A percentile compares a stretch with the other conserved stretches of the same genome.
Evolutionary conservation across 2,797 vertebrate species (phyloP).

Genomic region (Sitta carolinensis): DNA sequence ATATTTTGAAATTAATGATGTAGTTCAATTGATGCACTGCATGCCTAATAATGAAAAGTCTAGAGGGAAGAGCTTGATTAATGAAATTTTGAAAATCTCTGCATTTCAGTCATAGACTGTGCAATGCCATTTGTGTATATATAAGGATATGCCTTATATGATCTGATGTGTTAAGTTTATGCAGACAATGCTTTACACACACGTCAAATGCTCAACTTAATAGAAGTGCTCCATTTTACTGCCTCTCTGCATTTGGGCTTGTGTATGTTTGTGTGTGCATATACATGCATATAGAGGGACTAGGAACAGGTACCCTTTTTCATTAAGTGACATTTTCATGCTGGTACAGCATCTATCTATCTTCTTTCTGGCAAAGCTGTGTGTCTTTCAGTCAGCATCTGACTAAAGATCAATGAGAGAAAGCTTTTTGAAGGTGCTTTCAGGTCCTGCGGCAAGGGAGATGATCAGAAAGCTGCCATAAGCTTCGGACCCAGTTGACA

Average conservation of each 20-base stretch:
- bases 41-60: background rate
- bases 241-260: background rate
- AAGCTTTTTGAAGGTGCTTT: conserved; percentile 85
- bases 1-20: conserved; percentile 7
- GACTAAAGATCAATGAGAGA: conserved; percentile 86
- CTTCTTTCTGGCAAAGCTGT: conserved; percentile 79
- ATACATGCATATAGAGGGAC: background rate
- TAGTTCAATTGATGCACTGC: background rate
- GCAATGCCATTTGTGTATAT: background rate
- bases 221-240: background rate
- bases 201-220: background rate
- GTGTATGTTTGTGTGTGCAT: background rate
- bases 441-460: conserved; percentile 79
- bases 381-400: conserved; percentile 80
- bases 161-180: background rate
- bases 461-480: conserved; percentile 86
- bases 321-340: conserved; percentile 80
- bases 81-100: background rate
- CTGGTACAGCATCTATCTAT: conserved; percentile 76
- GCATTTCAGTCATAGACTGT: background rate
- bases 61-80: background rate
- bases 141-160: background rate
- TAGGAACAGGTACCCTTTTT: conserved; percentile 70
- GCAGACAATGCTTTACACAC: background rate
- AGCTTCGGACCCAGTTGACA: conserved; percentile 78